Evolutionary conservation across 2,888 invertebrate species (phyloP), one percentile per base, ranked within the genome.

Genomic region (Stomorhina lunata): DNA sequence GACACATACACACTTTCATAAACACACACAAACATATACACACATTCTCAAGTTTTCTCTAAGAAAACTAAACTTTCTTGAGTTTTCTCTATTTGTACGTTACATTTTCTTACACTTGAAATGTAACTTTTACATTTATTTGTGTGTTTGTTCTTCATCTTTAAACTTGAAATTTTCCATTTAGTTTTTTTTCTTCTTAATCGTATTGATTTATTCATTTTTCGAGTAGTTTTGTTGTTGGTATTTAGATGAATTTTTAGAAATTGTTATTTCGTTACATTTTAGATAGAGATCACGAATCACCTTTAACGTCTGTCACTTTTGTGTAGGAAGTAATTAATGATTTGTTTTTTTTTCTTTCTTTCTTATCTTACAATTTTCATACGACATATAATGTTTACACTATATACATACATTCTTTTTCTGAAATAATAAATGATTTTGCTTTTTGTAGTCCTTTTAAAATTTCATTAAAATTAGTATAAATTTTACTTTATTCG

Each of bases 31-130:
- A 10, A 53, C n/a, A 7, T n/a, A 63, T 27, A 34, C 9, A 29
- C 2, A 48, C 3, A 40, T 55, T 72, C 25, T 37, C 15, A 17
- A 29, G 29, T 37, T 53, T 37, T n/a, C 17, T 55, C 10, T n/a
- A n/a, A n/a, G n/a, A 22, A 27, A 48, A 48, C 15, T 27, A 6
- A 12, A 27, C 4, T 84, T 69, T 73, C 80, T 84, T 66, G 29
- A 57, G 45, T 61, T 20, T 78, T 50, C 77, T 61, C 72, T 4
- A 17, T 27, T 37, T 73, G 5, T 12, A n/a, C n/a, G n/a, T 50
- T 37, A 37, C 0, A 45, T 66, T 29, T 53, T 25, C 2, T 53
- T 55, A 59, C 37, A 53, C 7, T 55, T 71, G 20, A 29, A 43
- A 50, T 61, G n/a, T 7, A 59, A 45, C 34, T 15, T 65, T 17